Percentiles rank a stretch among this genome's conserved stretches.
Conservation (phyloP, 2,888 invertebrate species). For the Euproctis similis region DNA sequence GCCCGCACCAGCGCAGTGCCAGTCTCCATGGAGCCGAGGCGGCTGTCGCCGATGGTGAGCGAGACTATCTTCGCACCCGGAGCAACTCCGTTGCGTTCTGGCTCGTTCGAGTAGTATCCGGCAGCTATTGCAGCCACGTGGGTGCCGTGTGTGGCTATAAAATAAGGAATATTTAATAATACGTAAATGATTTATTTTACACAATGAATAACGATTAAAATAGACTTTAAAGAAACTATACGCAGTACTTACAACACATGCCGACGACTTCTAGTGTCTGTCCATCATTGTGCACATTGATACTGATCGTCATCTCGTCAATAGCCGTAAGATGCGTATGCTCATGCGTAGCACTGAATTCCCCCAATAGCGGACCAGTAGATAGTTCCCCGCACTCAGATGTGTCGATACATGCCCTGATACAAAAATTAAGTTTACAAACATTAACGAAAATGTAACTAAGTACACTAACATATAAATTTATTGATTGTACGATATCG, state of each 20-base stretch:
- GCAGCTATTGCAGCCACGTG: slow-evolving; percentile 98
- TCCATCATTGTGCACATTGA: slow-evolving; percentile 94
- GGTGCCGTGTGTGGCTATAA: slow-evolving; percentile 93
- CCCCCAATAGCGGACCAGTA: slow-evolving; percentile 85
- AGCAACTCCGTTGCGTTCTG: slow-evolving; percentile 94
- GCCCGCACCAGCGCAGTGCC: slow-evolving; percentile 94
- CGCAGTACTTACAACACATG: slow-evolving; percentile 93
- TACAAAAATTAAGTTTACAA: too few species aligned
- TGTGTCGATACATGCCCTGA: slow-evolving; percentile 90
- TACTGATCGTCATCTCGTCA: slow-evolving; percentile 90
- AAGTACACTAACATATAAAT: too few species aligned
- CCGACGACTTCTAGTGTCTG: slow-evolving; percentile 94
- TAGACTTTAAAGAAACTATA: too few species aligned
- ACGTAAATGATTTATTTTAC: neutral
- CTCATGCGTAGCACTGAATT: slow-evolving; percentile 87
- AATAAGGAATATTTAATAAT: too few species aligned
- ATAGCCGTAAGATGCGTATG: slow-evolving; percentile 83
- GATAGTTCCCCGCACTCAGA: slow-evolving; percentile 87
- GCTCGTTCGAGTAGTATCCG: slow-evolving; percentile 89
- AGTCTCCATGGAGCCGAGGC: slow-evolving; percentile 96
- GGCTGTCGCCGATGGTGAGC: slow-evolving; percentile 93
- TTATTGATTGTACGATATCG: too few species aligned
- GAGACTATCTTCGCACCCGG: slow-evolving; percentile 97
- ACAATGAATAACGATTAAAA: neutral
- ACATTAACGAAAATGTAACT: too few species aligned